Evolutionary conservation across 2,113 vertebrate species (phyloP), one percentile per base, ranked within the genome.

Genomic region (Australoheros scitulus): DNA sequence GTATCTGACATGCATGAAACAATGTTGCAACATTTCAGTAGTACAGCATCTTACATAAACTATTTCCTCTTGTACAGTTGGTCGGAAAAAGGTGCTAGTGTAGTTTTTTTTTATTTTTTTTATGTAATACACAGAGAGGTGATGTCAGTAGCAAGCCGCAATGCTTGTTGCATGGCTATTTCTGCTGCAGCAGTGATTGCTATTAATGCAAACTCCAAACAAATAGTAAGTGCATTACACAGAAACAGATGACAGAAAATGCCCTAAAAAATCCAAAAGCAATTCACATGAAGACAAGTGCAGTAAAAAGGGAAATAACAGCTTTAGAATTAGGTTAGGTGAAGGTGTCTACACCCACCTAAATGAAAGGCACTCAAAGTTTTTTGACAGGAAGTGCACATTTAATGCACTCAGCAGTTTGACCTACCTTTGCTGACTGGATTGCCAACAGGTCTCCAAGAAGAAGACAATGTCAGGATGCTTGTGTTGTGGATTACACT

Each of bases 41-140:
- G 0, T 70, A 29, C 6, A 50, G 8, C 50, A 9, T 29, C 15
- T 68, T 9, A 29, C 64, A 50, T 10, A 11, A 9, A 29, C 65
- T 11, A 70, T 70, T 70, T 70, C 65, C 65, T 70, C 24, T 70
- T 52, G 24, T 50, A 70, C 6, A 29, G 50, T 70, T 70, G 24
- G 65, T 17, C 1, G 29, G 9, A 70, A 20, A 70, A 70, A 72
- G 65, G 65, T 72, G 65, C 29, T 20, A 52, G 43, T 20, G 0
- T 18, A 1, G 43, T 4, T 14, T 0, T 68, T 24, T 50, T 26
- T 70, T 4, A 5, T 0, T 68, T 24, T 50, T 26, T 70, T 9
- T 70, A 7, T 72, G 65, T 72, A 32, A 52, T 32, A 0, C 65
- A 32, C 6, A 52, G 6, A 72, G 17, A 20, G 10, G 24, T 52